These are phyloP conservation scores for Chelonoidis abingdonii DNA, from an alignment of 2,113 vertebrate species.

Conservation along the genomic window DNA sequence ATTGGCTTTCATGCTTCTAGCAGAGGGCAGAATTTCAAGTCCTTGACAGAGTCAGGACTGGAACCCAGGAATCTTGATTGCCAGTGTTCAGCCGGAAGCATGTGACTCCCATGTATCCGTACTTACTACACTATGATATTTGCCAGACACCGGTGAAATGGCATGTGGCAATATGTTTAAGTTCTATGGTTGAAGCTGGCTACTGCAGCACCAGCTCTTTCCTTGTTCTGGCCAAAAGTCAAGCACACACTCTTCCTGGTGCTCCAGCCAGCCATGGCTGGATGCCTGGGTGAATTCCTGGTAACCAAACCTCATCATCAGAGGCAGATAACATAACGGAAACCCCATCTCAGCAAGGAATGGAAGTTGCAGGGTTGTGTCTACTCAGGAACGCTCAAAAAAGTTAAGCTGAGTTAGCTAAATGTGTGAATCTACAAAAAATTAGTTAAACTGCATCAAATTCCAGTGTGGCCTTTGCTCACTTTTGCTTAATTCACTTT, in stretches of 20 bases:
- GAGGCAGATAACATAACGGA: background rate
- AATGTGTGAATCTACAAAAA: background rate
- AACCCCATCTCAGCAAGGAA: background rate
- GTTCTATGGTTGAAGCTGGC: background rate
- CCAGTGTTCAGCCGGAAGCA: background rate
- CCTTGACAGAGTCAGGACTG: background rate
- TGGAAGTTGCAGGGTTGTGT: background rate
- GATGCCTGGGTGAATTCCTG: background rate
- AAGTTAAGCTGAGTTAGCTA: background rate
- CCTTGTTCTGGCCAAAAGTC: background rate
- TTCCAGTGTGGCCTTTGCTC: background rate
- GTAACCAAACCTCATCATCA: background rate
- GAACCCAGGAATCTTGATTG: background rate
- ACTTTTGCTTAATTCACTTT: background rate
- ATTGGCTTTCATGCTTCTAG: too few relatives aligned
- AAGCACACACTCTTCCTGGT: background rate
- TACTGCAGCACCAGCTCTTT: background rate
- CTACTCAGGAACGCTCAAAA: background rate
- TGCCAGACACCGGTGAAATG: background rate
- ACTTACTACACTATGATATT: background rate
- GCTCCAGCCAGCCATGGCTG: background rate
- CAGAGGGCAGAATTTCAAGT: too few relatives aligned
- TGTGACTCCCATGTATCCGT: background rate
- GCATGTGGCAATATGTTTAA: background rate
- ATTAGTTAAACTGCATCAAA: background rate